Evolutionary conservation across 2,113 vertebrate genomes (phyloP), one percentile per base, ranked within the genome.

Genomic region (Carassius gibelio): DNA sequence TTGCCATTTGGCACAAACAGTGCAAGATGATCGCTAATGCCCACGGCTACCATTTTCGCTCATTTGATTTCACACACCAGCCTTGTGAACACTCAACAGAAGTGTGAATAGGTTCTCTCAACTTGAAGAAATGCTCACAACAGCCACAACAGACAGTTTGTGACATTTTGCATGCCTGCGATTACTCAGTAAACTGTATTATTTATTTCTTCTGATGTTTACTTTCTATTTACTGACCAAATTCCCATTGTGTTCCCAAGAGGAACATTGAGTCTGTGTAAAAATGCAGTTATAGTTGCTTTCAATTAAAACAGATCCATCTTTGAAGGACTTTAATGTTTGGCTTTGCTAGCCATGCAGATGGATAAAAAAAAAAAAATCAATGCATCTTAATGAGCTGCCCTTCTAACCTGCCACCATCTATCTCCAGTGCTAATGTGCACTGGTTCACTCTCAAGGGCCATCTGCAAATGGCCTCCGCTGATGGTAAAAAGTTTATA

Each of bases 381-480:
- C 21, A 86, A 87, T 90, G 85, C 86, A 86, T 93, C 88, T 88
- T 91, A 92, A 93, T 92, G 88, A 92, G 88, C 55, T 77, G 72
- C 30, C 84, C 88, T 88, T 81, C 90, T 88, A 91, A 90, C 90
- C 87, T 76, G 17, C 89, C 66, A 50, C 61, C 57, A 89, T 89
- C 83, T 84, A 85, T 88, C 85, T 87, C 30, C 76, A 87, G 59
- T 83, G 79, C 81, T 84, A 64, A 74, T 84, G 36, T 80, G 69
- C 57, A 74, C 36, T 59, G 69, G 87, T 59, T 61, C 15, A 30
- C 80, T 80, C 84, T 88, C 80, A 82, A 59, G 84, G 23, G 7
- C 83, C 86, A 90, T 87, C 38, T 66, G 30, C 8, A 81, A 85
- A 78, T 72, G 59, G 50, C 30, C 23, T 83, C 45, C 34, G 38